Conservation (phyloP, 2,113 vertebrate species). For the Mixornis gularis region DNA sequence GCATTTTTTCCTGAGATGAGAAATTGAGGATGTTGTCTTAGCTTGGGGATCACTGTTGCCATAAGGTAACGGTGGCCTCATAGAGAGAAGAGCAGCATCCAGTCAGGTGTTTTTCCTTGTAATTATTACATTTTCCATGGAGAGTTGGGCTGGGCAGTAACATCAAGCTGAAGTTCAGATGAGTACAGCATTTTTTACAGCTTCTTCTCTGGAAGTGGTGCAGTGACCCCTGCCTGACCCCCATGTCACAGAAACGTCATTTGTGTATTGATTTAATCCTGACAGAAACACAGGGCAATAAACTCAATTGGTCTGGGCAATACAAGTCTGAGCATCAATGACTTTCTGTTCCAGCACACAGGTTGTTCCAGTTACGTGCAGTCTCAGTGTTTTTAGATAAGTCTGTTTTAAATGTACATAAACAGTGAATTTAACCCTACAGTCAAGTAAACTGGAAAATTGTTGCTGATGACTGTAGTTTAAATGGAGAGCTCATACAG, state of each 20-base stretch:
- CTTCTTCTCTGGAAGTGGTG: background rate
- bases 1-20: constrained; percentile 32
- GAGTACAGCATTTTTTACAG: background rate
- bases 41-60: background rate
- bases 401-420: constrained; percentile 3
- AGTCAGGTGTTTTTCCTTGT: background rate
- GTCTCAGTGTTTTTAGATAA: constrained; percentile 7
- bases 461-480: background rate
- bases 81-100: background rate
- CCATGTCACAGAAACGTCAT: background rate
- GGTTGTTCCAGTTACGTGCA: constrained; percentile 6
- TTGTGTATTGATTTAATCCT: constrained; percentile 23
- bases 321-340: background rate
- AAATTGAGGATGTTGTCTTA: background rate
- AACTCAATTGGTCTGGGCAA: background rate
- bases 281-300: constrained; percentile 33
- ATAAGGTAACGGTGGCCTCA: background rate
- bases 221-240: background rate
- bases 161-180: background rate
- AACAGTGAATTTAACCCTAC: background rate
- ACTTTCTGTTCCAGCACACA: constrained; percentile 51
- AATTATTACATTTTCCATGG: background rate
- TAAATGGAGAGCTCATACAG: background rate
- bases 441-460: background rate
- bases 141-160: background rate